A percentile compares a stretch with the other conserved stretches of the same genome.
Evolutionary conservation across 2,113 vertebrate genomes (phyloP).

Genomic region (Bubo blakistoni): DNA sequence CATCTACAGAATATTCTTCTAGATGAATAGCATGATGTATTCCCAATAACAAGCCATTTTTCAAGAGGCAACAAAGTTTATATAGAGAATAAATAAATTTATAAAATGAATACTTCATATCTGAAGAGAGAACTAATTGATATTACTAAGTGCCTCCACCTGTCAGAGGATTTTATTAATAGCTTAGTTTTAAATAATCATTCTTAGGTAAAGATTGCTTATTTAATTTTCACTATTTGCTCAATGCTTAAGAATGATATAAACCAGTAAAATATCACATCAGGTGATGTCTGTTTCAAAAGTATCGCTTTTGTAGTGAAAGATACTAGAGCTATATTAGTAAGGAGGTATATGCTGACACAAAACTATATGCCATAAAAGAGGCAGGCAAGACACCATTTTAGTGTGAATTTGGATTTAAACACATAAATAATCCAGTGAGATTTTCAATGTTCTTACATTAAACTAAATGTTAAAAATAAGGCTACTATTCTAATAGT

Average conservation of each 20-base stretch:
- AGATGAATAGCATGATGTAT: slow-evolving; percentile 20
- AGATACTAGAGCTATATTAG: background rate
- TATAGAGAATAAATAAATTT: slow-evolving; percentile 75
- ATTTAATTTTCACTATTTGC: background rate
- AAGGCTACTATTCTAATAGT: background rate
- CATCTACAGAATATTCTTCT: background rate
- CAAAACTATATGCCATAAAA: background rate
- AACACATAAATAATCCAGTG: background rate
- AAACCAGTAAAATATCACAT: background rate
- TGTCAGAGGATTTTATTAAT: slow-evolving; percentile 57
- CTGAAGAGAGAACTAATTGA: slow-evolving; percentile 65
- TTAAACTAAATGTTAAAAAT: background rate
- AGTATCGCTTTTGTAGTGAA: background rate
- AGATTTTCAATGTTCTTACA: background rate
- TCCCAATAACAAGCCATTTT: slow-evolving; percentile 18
- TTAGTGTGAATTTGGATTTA: background rate
- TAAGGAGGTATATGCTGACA: background rate
- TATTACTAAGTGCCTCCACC: slow-evolving; percentile 63
- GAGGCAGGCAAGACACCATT: background rate
- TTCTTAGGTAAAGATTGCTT: slow-evolving; percentile 18
- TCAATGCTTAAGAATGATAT: background rate
- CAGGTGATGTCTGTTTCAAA: background rate
- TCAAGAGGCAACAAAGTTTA: slow-evolving; percentile 67
- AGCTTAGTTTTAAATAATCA: slow-evolving; percentile 55
- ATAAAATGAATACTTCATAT: slow-evolving; percentile 70